Percentiles rank a stretch among this genome's conserved stretches.
phyloP scores from a whole-genome alignment of 2,113 vertebrate species.

The Pyrgilauda ruficollis region DNA sequence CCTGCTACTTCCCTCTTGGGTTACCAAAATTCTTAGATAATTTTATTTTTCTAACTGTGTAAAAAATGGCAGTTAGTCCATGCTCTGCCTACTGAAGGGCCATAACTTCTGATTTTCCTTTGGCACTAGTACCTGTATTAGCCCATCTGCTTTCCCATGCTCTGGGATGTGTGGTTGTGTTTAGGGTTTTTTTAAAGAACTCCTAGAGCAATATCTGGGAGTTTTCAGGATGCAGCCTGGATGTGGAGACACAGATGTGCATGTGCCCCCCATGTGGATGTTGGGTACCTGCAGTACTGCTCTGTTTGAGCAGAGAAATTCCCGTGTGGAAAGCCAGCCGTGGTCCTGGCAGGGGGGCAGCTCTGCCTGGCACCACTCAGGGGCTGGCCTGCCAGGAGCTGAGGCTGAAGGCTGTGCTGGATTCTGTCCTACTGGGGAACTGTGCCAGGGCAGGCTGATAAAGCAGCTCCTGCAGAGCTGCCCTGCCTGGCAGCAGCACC shows the following conservation, averaged over 20 bases:
- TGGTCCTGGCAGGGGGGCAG: not conserved
- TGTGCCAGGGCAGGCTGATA: not conserved
- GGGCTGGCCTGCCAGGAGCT: not conserved
- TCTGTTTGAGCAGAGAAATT: not conserved
- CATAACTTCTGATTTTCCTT: not conserved
- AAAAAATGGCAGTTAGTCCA: not conserved
- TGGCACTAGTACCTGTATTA: not conserved
- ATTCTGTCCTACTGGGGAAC: not conserved
- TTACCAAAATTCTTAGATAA: not conserved
- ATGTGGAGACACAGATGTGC: not conserved
- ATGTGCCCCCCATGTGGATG: not conserved
- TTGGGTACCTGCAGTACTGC: not conserved
- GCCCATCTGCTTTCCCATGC: not conserved
- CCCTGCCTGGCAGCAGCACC: not conserved
- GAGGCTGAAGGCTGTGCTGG: not conserved
- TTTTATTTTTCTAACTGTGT: not conserved
- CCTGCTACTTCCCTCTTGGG: not conserved
- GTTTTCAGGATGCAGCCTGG: not conserved
- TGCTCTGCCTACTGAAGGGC: not conserved
- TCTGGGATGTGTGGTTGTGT: not conserved
- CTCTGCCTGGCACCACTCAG: not conserved
- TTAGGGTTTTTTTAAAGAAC: not conserved
- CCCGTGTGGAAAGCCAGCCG: fast-evolving
- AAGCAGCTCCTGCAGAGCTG: not conserved
- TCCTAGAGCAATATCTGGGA: not conserved